Base-by-base conservation (phyloP, 2,113 vertebrate species). In the Phrynocephalus versicolor region DNA sequence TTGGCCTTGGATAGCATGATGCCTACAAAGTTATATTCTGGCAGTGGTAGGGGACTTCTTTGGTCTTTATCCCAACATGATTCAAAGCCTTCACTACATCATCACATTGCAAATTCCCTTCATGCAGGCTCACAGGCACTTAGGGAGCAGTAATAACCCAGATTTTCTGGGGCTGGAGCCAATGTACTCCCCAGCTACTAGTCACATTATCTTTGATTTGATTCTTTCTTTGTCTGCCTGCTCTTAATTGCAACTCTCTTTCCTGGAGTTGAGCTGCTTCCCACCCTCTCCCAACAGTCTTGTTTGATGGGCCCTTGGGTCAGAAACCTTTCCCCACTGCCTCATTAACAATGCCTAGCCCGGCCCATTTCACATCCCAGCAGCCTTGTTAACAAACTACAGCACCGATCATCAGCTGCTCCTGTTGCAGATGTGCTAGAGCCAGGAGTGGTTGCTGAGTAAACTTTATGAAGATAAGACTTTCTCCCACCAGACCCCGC, bases 301-400 rank as follows among this genome's bases (percentile, higher is more conserved):
- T 79, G 77, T 84, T 84, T 80, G 82, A 58, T 13, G 18, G 21
- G 35, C 70, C 70, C 82, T 30, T 58, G 35, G 69, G 75, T 79
- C 75, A 74, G 70, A 25, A 64, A 39, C 13, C 86, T 79, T 80
- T 84, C 82, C 78, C 82, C 23, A 30, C 37, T 74, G 82, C 45
- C 82, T 84, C 25, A 79, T 88, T 88, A 88, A 64, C 51, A 6
- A 73, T 73, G 55, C 81, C 39, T 62, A 33, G 86, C 33, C 60
- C 82, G 27, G 70, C 70, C 82, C 82, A 84, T 58, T 75, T 74
- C 19, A n/a, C 41, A 37, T 88, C 87, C 87, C 87, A 33, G 51
- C 86, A 88, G 82, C 82, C 76, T 88, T 10, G 81, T 88, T 88
- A 88, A 45, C n/a, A 16, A 41, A 62, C 82, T 73, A 41, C 69